Evolutionary conservation across 2,888 invertebrate genomes (phyloP), one percentile per base, ranked within the genome.

Genomic region (Amiota minor): DNA sequence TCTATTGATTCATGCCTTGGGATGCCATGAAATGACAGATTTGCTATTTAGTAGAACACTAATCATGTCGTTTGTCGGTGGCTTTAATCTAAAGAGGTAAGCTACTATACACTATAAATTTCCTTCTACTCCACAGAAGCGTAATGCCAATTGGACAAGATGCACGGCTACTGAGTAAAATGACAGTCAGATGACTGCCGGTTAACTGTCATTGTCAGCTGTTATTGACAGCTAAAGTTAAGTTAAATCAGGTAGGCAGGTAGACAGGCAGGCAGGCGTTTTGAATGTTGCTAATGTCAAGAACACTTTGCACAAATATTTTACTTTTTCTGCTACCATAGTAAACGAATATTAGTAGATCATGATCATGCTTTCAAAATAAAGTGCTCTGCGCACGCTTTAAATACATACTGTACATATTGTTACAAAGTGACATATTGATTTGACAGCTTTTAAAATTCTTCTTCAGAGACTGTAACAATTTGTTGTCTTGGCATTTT

Each of bases 21-120:
- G 72, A 50, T 73, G 56, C 20, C 67, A 56, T 53, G 70, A 75
- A 70, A 73, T 72, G 79, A 77, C 82, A 77, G 59, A 77, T 77
- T 75, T 71, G 77, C 78, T 82, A 83, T 83, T 82, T 81, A 75
- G 35, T 35, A 35, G 83, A 81, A 79, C 84, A 82, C 85, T 82
- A 85, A 84, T 83, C 83, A 83, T 77, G 84, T 74, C 84, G 77
- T 70, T 53, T 53, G 72, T 76, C 78, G 64, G 45, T 47, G 46
- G 14, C 65, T 65, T 65, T 65, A 18, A 65, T 47, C 47, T 10
- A 47, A 35, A 62, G 11, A 45, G 47, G 18, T 14, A 55, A 14
- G 55, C 18, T 16, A n/a, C 12, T 53, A 53, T 53, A 53, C 10
- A 53, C n/a, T n/a, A n/a, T 53, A 11, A 3, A 56, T 56, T 56